Base-by-base conservation (phyloP, 2,113 vertebrate species). In the Hiodon tergisus region DNA sequence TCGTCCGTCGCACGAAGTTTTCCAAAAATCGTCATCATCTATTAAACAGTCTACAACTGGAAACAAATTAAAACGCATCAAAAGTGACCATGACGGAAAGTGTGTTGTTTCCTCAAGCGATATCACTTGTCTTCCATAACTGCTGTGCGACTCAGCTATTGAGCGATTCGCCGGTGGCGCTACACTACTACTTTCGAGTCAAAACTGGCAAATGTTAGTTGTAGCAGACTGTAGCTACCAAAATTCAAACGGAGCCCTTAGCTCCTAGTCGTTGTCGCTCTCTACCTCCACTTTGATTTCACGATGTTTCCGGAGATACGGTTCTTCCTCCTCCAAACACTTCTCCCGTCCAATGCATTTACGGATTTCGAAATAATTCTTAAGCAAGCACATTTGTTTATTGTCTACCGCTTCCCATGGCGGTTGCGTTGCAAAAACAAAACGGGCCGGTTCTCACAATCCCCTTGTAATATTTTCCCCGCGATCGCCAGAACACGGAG, bases 361-460 rank as follows among this genome's bases (percentile, higher is more conserved):
- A 53, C 72, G 54, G 76, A 70, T 76, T 77, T 79, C 73, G 14
- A 58, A 73, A 52, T 53, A 2, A 60, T 71, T 71, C 13, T 16
- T 8, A 52, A 16, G 47, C 58, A 8, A 16, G 52, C 52, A 4
- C 53, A 46, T 66, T 14, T 57, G 71, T 77, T 89, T 92, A 89
- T 92, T 92, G 89, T 91, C 87, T 85, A 76, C 79, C 75, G 77
- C 79, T 79, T 76, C 85, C 87, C 86, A 87, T 85, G 88, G 89
- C 87, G 83, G 82, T 82, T 82, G 74, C 68, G 79, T 14, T 81
- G 81, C 75, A 77, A 87, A 84, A 89, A 88, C 85, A 90, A 88
- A 88, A 86, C 88, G 89, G 91, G 90, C 90, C 89, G 79, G 86
- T 50, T 67, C 53, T 52, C 61, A 66, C 46, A 6, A 57, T 58